Evolutionary conservation across 2,888 invertebrate species (phyloP).

Genomic region (Drosophila subquinaria): DNA sequence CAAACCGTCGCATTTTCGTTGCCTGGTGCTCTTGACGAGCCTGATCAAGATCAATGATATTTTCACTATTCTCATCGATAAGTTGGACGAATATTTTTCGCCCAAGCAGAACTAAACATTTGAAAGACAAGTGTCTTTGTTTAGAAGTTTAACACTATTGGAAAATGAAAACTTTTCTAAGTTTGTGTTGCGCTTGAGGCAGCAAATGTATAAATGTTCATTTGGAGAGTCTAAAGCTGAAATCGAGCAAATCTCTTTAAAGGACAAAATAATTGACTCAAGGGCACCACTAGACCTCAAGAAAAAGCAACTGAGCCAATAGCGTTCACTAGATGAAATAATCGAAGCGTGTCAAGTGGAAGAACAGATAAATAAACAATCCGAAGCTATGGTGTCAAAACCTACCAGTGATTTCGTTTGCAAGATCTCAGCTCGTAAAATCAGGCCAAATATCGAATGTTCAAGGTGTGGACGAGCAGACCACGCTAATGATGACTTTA

Average conservation of each 20-base stretch:
- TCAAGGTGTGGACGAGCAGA: slow-evolving; percentile 24
- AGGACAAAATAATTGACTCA: slow-evolving; percentile 33
- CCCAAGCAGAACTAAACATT: slow-evolving; percentile 37
- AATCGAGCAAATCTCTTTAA: slow-evolving; percentile 23
- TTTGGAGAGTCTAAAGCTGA: slow-evolving; percentile 26
- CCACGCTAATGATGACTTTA: not conserved
- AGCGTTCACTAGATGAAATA: slow-evolving; percentile 20
- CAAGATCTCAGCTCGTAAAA: slow-evolving; percentile 2
- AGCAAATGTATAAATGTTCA: slow-evolving; percentile 29
- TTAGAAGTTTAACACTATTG: slow-evolving; percentile 12
- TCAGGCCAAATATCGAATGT: slow-evolving; percentile 6
- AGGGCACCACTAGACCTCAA: slow-evolving; percentile 22
- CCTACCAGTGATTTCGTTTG: too few relatives aligned
- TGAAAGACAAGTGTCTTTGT: slow-evolving; percentile 27
- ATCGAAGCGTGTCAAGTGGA: slow-evolving; percentile 28
- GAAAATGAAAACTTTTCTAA: slow-evolving; percentile 10
- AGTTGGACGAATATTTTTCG: slow-evolving; percentile 29
- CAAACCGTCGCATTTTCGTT: too few relatives aligned
- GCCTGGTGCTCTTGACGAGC: too few relatives aligned
- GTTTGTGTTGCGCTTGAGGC: slow-evolving; percentile 46
- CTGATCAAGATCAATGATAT: too few relatives aligned
- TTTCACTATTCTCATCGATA: too few relatives aligned
- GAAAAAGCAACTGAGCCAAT: slow-evolving; percentile 25
- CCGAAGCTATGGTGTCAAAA: slow-evolving; percentile 11
- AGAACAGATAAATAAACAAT: slow-evolving; percentile 31